Evolutionary conservation across 1,140 invertebrate species (phyloP), one percentile per base, ranked within the genome.

Genomic region (Lineus longissimus): DNA sequence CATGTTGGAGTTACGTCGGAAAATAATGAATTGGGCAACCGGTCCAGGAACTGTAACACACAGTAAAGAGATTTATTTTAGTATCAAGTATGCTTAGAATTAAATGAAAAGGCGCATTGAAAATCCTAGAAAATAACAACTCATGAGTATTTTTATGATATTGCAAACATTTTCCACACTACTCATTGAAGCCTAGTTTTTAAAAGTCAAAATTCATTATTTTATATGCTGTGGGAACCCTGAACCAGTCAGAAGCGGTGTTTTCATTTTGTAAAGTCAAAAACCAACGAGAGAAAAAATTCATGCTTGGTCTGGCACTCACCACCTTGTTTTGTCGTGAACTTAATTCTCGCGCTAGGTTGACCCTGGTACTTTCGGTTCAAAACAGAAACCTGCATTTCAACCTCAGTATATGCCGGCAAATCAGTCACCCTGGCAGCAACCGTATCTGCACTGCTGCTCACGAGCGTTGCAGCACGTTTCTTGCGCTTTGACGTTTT

Each of bases 321-420:
- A 79, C 77, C 71, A 68, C 77, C 77, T 86, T 98, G 94, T 1
- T 92, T 92, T 7, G 92, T 98, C 55, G 90, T 86, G 78, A 98
- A 94, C 65, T 86, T 88, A 23, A 98, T 85, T 0, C 86, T 87
- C 68, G 93, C 89, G 71, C 93, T 95, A 0, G 91, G 85, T 7
- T 94, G 93, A 33, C 96, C 95, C 77, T 92, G 91, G 78, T 92
- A 93, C 47, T 82, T 83, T 2, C 91, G 91, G 80, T 98, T 99
- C 77, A 93, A 94, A 1, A 91, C 95, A 40, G 93, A 83, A 51
- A 98, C 92, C 67, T 90, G 87, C 0, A 93, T 94, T 76, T 88
- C 91, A 77, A 98, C 97, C 77, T 90, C 91, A 25, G 91, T 89
- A 78, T 89, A 90, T 0, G 96, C 75, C 19, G 77, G 77, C 1